A percentile compares a stretch with the other conserved stretches of the same genome.
phyloP scores from a whole-genome alignment of 2,888 invertebrate genomes.

The Coenonympha glycerion region DNA sequence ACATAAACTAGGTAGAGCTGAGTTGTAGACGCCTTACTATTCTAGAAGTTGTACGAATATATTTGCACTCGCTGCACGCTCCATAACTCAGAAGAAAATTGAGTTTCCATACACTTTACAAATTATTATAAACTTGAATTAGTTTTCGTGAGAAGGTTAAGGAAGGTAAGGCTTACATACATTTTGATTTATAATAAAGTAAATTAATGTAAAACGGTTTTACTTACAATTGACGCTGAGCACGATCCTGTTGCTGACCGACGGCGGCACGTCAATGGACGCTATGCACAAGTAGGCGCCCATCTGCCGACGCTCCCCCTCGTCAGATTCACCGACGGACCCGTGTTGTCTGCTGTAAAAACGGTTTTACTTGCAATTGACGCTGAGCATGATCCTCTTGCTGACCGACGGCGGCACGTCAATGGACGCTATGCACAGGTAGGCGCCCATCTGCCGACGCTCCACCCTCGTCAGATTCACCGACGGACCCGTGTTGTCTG shows the following conservation, averaged over 20 bases:
- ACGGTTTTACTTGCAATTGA: constrained; percentile 81
- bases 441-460: constrained; percentile 83
- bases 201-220: too few relatives aligned
- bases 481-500: constrained; percentile 78
- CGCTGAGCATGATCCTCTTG: constrained; percentile 82
- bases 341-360: neutral
- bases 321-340: too few relatives aligned
- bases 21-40: neutral
- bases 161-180: too few relatives aligned
- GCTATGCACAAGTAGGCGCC: constrained; percentile 86
- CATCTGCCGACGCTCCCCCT: constrained; percentile 79
- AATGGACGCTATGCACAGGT: constrained; percentile 84
- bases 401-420: constrained; percentile 84
- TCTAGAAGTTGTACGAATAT: neutral
- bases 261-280: constrained; percentile 82
- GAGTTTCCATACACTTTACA: too few relatives aligned
- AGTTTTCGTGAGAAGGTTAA: constrained; percentile 12
- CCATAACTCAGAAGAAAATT: too few relatives aligned
- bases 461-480: constrained; percentile 80
- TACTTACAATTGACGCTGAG: constrained; percentile 86
- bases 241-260: constrained; percentile 82
- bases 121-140: constrained; percentile 13
- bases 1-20: too few relatives aligned
- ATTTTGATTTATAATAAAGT: too few relatives aligned
- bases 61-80: neutral